phyloP scores from a whole-genome alignment of 2,888 invertebrate genomes.

The Drosophila nr. medialis region DNA sequence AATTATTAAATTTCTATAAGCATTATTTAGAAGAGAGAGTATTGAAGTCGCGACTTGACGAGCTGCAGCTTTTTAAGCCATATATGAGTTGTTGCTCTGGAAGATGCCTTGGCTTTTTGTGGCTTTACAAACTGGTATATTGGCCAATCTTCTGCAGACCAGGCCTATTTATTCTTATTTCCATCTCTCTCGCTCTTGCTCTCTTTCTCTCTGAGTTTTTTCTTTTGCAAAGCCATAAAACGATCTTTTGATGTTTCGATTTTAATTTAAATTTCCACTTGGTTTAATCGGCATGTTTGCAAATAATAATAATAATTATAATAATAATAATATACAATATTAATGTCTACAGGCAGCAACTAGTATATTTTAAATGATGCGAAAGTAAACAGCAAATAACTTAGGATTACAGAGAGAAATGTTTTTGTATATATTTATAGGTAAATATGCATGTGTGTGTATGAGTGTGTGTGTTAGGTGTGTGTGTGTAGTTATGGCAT shows the following conservation, averaged over 20 bases:
- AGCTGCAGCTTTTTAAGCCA: not conserved
- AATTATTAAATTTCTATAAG: not conserved
- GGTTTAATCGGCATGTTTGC: constrained; percentile 32
- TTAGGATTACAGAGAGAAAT: constrained; percentile 29
- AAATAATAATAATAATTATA: constrained; percentile 25
- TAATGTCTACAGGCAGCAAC: constrained; percentile 39
- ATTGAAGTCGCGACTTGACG: constrained; percentile 11
- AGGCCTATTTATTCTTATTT: not conserved
- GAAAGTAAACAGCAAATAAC: constrained; percentile 21
- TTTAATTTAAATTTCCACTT: constrained; percentile 13
- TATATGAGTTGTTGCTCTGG: constrained; percentile 31
- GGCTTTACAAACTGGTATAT: constrained; percentile 49
- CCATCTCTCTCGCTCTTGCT: not conserved
- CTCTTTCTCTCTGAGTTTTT: not conserved
- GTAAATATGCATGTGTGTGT: constrained; percentile 24
- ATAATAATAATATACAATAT: constrained; percentile 42
- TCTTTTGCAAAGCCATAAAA: not conserved
- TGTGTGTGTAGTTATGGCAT: constrained; percentile 25
- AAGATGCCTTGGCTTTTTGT: constrained; percentile 41
- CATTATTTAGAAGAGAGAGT: constrained; percentile 11
- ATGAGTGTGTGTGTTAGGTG: not conserved
- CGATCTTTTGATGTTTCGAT: not conserved
- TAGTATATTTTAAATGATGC: constrained; percentile 34
- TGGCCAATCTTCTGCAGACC: constrained; percentile 2
- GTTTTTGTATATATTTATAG: constrained; percentile 1